phyloP scores from a whole-genome alignment of 1,140 invertebrate genomes.

The Eumeta japonica region DNA sequence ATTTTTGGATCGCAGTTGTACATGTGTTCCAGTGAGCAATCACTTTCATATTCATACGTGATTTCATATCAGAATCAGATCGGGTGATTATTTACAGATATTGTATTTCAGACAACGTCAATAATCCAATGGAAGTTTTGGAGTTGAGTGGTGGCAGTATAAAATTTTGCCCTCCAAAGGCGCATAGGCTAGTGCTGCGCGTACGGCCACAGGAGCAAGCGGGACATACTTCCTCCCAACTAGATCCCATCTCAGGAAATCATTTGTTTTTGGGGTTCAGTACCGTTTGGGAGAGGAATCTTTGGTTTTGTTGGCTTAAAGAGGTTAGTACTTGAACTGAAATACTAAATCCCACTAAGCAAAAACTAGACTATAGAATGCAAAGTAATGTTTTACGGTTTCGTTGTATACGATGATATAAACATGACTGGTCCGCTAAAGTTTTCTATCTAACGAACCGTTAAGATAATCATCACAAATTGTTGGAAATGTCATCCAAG shows the following conservation, averaged over 20 bases:
- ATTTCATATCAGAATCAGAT: no score
- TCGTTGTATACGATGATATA: neutral
- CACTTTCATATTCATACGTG: slow-evolving; percentile 1
- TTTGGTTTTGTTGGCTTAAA: slow-evolving; percentile 65
- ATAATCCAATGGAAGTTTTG: slow-evolving; percentile 26
- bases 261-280: slow-evolving; percentile 64
- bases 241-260: no score
- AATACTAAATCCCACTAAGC: no score
- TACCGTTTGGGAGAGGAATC: slow-evolving; percentile 63
- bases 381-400: slow-evolving; percentile 3
- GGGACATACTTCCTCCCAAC: neutral
- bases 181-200: slow-evolving; percentile 48
- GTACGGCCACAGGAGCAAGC: slow-evolving; percentile 40
- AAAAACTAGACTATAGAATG: neutral
- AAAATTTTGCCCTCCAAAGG: slow-evolving; percentile 44
- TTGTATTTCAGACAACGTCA: slow-evolving; percentile 19
- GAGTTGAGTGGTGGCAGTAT: slow-evolving; percentile 49
- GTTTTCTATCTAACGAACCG: slow-evolving; percentile 45
- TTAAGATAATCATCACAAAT: slow-evolving; percentile 30
- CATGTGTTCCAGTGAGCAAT: slow-evolving; percentile 56
- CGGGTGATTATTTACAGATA: slow-evolving; percentile 2
- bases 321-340: slow-evolving; percentile 56
- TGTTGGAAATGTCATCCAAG: slow-evolving; percentile 47
- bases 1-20: slow-evolving; percentile 64
- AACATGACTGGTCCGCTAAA: slow-evolving; percentile 41